phyloP scores from a whole-genome alignment of 2,113 vertebrate genomes.

The Girardinichthys multiradiatus region DNA sequence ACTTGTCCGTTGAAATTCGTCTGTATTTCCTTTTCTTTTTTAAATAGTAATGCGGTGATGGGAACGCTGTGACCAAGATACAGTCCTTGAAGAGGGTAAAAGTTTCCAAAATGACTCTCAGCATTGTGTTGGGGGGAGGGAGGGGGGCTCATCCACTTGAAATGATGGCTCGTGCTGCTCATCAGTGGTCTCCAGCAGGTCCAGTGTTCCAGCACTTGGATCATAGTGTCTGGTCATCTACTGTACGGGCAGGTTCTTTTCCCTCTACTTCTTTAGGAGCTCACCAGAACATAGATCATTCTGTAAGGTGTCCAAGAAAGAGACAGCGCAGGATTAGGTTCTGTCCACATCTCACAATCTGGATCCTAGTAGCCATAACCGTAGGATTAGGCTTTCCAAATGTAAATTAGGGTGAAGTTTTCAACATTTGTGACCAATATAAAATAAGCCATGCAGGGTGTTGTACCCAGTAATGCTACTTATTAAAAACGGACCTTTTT shows the following conservation, averaged over 20 bases:
- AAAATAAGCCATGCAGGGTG: too few species aligned
- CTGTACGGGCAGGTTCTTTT: constrained; percentile 54
- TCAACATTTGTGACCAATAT: too few species aligned
- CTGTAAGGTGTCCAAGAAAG: constrained; percentile 64
- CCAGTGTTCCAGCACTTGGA: constrained; percentile 69
- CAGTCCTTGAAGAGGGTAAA: constrained; percentile 54
- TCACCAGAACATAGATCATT: constrained; percentile 99
- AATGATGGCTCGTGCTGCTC: constrained; percentile 55
- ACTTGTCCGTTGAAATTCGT: constrained; percentile 46
- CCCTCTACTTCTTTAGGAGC: constrained; percentile 85
- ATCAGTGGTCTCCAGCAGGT: constrained; percentile 62
- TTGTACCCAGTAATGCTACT: too few species aligned
- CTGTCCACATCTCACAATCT: neutral
- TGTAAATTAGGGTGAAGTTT: too few species aligned
- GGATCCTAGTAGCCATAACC: too few species aligned
- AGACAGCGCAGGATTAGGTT: neutral
- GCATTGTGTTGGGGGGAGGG: neutral
- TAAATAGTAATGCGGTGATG: constrained; percentile 27
- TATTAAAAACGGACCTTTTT: too few species aligned
- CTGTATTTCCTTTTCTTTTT: constrained; percentile 39
- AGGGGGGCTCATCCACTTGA: constrained; percentile 63
- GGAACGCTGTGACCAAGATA: constrained; percentile 45
- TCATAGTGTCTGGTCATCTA: constrained; percentile 58
- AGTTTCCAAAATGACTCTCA: constrained; percentile 61
- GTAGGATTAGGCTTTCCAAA: too few species aligned